These are phyloP conservation scores for Gallinago paraguaiae DNA, from an alignment of 2,113 vertebrate species.

Conservation along the genomic window DNA sequence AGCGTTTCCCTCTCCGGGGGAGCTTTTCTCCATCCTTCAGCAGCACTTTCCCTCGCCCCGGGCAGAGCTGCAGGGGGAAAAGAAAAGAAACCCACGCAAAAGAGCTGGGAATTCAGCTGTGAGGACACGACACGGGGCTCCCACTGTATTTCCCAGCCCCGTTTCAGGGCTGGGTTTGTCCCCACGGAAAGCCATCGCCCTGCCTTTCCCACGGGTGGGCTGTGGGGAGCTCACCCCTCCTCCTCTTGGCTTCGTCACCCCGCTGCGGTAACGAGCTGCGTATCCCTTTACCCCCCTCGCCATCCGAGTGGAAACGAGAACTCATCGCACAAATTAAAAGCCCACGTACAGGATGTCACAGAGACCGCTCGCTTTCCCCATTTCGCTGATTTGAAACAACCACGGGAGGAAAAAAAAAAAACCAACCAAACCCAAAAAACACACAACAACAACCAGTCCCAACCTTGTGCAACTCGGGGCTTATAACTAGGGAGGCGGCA, in stretches of 20 bases:
- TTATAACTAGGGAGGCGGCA: not conserved
- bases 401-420: not conserved
- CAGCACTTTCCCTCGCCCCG: not conserved
- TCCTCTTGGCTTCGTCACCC: not conserved
- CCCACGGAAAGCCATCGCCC: not conserved
- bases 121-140: fast-evolving
- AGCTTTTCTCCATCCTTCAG: not conserved
- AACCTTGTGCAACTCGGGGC: not conserved
- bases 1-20: not conserved
- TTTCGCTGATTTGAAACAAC: not conserved
- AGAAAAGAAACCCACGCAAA: not conserved
- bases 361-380: not conserved
- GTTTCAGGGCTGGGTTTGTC: not conserved
- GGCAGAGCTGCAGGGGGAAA: not conserved
- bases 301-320: not conserved
- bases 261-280: fast-evolving
- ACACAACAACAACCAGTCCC: not conserved
- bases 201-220: not conserved
- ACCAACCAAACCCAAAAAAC: not conserved
- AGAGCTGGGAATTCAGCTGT: not conserved
- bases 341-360: slow-evolving; percentile 2
- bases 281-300: not conserved
- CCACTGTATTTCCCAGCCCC: not conserved
- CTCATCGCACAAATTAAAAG: not conserved
- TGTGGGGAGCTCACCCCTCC: not conserved